Percentiles rank a stretch among this genome's conserved stretches.
These are phyloP conservation scores for Chrysaora quinquecirrha DNA, from an alignment of 30 jellyfish, hydroid and myxozoan genomes.

Conservation along the genomic window DNA sequence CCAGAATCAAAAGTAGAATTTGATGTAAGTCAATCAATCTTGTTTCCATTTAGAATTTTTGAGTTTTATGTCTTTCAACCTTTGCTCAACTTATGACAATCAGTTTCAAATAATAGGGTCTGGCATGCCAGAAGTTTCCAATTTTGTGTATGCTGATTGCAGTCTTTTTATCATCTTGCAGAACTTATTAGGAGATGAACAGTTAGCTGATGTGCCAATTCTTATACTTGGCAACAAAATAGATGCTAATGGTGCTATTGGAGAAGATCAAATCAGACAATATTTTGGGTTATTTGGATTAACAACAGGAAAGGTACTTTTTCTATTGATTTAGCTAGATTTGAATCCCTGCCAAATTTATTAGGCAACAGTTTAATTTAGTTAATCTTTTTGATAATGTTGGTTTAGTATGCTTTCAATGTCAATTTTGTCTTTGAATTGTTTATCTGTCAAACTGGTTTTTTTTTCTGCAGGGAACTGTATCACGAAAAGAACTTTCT, in stretches of 20 bases:
- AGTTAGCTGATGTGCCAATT: conserved; percentile 85
- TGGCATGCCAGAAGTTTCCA: neutral
- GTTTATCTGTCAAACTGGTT: too few relatives aligned
- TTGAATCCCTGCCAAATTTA: too few relatives aligned
- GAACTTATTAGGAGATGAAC: conserved; percentile 94
- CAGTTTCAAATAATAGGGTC: neutral
- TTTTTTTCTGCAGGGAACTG: conserved; percentile 59
- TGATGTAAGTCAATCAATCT: conserved; percentile 74
- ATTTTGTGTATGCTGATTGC: neutral
- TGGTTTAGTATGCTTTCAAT: too few relatives aligned
- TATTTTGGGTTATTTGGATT: conserved; percentile 88
- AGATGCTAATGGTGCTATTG: conserved; percentile 88
- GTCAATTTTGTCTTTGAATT: too few relatives aligned
- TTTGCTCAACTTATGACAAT: too few relatives aligned
- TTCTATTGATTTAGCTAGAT: too few relatives aligned
- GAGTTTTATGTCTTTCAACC: too few relatives aligned
- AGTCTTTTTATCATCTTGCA: conserved; percentile 19
- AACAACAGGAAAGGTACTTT: conserved; percentile 88
- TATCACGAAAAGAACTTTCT: conserved; percentile 80
- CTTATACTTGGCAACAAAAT: conserved; percentile 94
- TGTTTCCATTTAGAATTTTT: too few relatives aligned
- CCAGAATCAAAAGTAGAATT: conserved; percentile 93
- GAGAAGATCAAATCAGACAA: conserved; percentile 91
- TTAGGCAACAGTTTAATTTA: too few relatives aligned
- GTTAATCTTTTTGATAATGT: too few relatives aligned